Base-by-base conservation (phyloP, 1,140 invertebrate species). In the Hesperophylax magnus region DNA sequence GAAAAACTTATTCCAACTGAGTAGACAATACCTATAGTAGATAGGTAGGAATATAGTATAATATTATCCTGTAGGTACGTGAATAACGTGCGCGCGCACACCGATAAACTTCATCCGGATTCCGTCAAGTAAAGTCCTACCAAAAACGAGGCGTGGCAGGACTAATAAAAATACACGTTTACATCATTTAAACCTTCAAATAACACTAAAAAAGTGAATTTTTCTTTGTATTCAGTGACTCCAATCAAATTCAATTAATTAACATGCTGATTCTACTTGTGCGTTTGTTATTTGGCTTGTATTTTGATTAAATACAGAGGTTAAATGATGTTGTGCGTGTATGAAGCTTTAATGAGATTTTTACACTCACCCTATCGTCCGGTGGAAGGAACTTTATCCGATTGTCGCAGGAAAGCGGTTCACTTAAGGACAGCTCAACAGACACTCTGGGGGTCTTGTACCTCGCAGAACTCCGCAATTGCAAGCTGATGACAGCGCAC, bases 101-200 rank as follows among this genome's bases (percentile, higher is more conserved):
- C 52, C 52, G 69, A 72, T 72, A 72, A 72, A 72, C 18, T 53
- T 56, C 69, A 52, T 52, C 18, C 67, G 67, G 39, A 67, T 47
- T 14, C 17, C 63, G 58, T 27, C 22, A 20, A 20, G 69, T 54
- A 22, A 39, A 31, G 63, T n/a, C 69, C 39, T 4, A 20, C 67
- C n/a, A 47, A 24, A 67, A 72, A 72, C 69, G 22, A 72, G 69
- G 69, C 69, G 69, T 72, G 69, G 69, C 69, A 47, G 39, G 9
- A 8, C 52, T 20, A 27, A 72, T 27, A 54, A 54, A 54, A 72
- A 72, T 14, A 54, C 14, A 27, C 52, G 69, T 24, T 15, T 72
- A 20, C 69, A 14, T 31, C 17, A 14, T 20, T 61, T 61, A 61
- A 47, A 61, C 58, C 58, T 11, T 24, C 4, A 8, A 22, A 61